phyloP scores from a whole-genome alignment of 2,113 vertebrate genomes.

The Hyla sarda region DNA sequence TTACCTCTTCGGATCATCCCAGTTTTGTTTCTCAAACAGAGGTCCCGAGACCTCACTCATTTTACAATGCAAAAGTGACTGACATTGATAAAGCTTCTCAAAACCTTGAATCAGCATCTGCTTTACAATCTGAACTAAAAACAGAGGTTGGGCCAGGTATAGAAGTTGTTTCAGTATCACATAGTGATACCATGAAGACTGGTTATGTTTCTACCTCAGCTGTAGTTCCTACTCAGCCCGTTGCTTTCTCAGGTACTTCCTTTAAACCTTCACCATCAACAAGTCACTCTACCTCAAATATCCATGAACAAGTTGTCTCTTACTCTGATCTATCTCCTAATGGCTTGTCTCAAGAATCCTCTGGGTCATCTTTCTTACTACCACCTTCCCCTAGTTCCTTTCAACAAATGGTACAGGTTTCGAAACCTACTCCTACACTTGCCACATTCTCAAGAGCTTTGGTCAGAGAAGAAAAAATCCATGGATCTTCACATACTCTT shows the following conservation, averaged over 20 bases:
- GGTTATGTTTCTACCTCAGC: neutral
- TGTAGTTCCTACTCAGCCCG: neutral
- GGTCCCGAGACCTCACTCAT: neutral
- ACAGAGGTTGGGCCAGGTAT: neutral
- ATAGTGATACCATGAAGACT: neutral
- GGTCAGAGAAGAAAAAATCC: neutral
- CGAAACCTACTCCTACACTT: neutral
- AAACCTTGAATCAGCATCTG: neutral
- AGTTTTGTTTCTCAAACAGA: neutral
- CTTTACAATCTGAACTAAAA: neutral
- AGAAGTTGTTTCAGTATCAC: neutral
- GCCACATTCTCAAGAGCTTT: neutral
- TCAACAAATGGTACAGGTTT: neutral
- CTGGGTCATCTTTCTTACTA: neutral
- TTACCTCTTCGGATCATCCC: neutral
- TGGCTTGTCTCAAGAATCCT: neutral
- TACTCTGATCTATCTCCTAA: neutral
- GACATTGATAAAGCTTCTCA: neutral
- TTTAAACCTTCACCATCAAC: neutral
- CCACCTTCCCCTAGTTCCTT: neutral
- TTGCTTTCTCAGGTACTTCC: neutral
- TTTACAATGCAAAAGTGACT: neutral
- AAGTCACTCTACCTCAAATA: neutral
- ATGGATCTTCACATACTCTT: neutral
- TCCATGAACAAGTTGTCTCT: neutral